Conservation (phyloP, 2,888 invertebrate species). For the Lydus trimaculatus region DNA sequence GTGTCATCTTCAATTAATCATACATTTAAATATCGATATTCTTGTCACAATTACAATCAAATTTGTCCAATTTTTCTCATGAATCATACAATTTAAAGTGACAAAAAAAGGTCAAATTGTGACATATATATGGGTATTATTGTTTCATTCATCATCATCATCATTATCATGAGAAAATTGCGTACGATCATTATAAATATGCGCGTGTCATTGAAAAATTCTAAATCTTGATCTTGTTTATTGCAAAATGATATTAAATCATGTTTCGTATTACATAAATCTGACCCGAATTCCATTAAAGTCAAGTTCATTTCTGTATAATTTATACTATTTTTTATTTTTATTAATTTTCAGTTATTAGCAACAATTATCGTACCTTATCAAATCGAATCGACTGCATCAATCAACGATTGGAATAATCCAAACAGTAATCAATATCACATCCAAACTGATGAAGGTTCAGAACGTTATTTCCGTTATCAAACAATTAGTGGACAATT, state of each 20-base stretch:
- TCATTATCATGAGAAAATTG: neutral
- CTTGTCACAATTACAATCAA: neutral
- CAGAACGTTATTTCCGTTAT: conserved; percentile 87
- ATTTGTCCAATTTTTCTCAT: neutral
- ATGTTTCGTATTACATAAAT: neutral
- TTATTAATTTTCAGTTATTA: conserved; percentile 51
- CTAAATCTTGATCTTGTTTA: neutral
- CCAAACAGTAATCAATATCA: conserved; percentile 81
- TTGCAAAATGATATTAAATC: neutral
- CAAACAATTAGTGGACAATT: conserved; percentile 90
- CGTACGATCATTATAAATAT: neutral
- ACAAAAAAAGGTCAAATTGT: neutral
- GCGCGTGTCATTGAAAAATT: neutral
- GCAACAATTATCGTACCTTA: conserved; percentile 45
- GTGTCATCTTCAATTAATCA: conserved; percentile 19
- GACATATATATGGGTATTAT: neutral
- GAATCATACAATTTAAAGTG: neutral
- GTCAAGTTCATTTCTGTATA: neutral
- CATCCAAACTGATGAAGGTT: conserved; percentile 93
- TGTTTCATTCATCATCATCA: neutral
- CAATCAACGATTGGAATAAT: conserved; percentile 66
- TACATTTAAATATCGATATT: neutral
- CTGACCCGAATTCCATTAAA: neutral
- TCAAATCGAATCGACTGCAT: conserved; percentile 41
- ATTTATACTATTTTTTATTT: neutral